Evolutionary conservation across 1,140 invertebrate species (phyloP).

Genomic region (Bombus sylvicola): DNA sequence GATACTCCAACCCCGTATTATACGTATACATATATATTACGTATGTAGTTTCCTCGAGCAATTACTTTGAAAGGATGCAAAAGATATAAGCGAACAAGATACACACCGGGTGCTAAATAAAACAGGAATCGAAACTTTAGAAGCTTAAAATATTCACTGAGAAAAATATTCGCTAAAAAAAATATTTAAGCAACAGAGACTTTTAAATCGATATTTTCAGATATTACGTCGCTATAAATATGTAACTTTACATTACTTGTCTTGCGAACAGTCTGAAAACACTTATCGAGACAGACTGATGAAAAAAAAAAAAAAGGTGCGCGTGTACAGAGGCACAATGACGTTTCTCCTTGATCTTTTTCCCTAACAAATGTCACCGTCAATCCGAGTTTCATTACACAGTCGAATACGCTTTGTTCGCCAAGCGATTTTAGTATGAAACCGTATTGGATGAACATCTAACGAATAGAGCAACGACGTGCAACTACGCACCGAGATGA

Average conservation of each 20-base stretch:
- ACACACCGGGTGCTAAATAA: too few relatives aligned
- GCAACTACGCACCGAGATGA: constrained; percentile 52
- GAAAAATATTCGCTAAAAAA: neutral
- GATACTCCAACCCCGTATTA: neutral
- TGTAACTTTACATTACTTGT: neutral
- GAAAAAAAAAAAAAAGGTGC: neutral
- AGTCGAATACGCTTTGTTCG: constrained; percentile 41
- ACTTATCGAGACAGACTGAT: neutral
- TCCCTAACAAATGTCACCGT: neutral
- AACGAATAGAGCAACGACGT: constrained; percentile 34
- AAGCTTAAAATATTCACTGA: neutral
- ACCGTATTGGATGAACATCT: constrained; percentile 47
- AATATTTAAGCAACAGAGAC: neutral
- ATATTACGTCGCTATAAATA: neutral
- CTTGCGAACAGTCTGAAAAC: neutral
- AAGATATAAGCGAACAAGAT: neutral
- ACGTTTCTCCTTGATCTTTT: constrained; percentile 16
- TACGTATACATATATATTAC: neutral
- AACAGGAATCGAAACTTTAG: neutral
- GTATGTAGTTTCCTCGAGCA: neutral
- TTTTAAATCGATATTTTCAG: neutral
- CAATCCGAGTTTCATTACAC: constrained; percentile 52
- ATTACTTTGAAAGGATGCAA: neutral
- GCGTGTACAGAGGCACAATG: neutral
- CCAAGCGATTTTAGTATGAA: constrained; percentile 37